Evolutionary conservation across 1,140 invertebrate species (phyloP), one percentile per base, ranked within the genome.

Genomic region (Olivierus martensii): DNA sequence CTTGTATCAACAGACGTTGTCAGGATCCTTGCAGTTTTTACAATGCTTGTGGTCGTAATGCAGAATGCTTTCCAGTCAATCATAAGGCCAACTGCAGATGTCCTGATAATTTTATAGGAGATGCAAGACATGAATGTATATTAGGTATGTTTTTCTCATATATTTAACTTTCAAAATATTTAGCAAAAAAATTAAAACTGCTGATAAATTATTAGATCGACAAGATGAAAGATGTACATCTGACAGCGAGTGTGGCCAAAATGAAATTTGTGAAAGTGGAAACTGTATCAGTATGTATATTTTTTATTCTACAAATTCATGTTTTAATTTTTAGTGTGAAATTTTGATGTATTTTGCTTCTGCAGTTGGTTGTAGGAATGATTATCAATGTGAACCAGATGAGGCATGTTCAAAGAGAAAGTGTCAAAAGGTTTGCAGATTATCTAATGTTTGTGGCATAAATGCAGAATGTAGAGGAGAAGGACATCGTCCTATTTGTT

Each of bases 1-100:
- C 85, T 66, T 93, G 89, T 76, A 79, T 88, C 69, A 82, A 83
- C 71, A 63, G 75, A 78, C 81, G 78, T 61, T 93, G 87, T 66
- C 75, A 79, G 51, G 81, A 79, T 56, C 82, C 86, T 1, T 91
- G 84, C 66, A 69, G 75, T 35, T 75, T 79, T 17, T 84, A 83
- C 14, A 81, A 82, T 43, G 75, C 60, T 52, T 88, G 85, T 66
- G 84, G 83, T 3, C 69, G 75, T 35, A 79, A 83, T 63, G 80
- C 84, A 2, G 77, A 84, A 58, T 89, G 86, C 63, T 72, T 74
- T 46, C 78, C 85, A 3, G 77, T 81, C 12, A 80, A 81, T 59
- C 83, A 87, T 63, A 77, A 82, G 42, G 60, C 64, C 9, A 75
- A 83, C 1, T 92, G 88, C 63, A 82, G 82, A 0, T 85, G 82